Evolutionary conservation across 2,888 invertebrate species (phyloP), one percentile per base, ranked within the genome.

Genomic region (Sphaerophoria rueppellii): DNA sequence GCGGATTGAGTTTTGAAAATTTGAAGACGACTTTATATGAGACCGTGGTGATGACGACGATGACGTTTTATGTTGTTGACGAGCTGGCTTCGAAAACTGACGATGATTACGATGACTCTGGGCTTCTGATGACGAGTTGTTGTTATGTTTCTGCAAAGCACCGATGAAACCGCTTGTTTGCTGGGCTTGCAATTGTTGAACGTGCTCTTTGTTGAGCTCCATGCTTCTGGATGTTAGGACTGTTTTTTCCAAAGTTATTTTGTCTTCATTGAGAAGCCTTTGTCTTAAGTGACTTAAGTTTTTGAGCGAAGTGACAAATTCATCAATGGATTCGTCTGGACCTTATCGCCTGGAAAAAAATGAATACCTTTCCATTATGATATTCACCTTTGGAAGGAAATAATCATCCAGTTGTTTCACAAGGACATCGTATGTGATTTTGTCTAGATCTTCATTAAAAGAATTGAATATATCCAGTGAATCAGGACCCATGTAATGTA

Each of bases 251-350:
- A 86, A 43, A 24, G 46, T 14, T 7, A 80, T 85, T 40, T 67
- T 65, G 0, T 82, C 86, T 85, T 87, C 86, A 54, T 73, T 87
- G 6, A 87, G 40, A 46, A 87, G 37, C 34, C 61, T 79, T 82
- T 87, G 81, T 73, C 78, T 87, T 12, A 87, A 79, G 50, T 73
- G 58, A 9, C 40, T 43, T 40, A 60, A 12, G 4, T 60, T 60
- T 11, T 60, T 60, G 1, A 43, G 40, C 24, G 24, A 60, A 52
- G 40, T 50, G 50, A 61, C 61, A 14, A 60, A 40, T 35, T 60
- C 37, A 58, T 58, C 58, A 6, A 78, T 78, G 6, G 65, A 48
- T 61, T 71, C 71, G 37, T 78, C 58, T n/a, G 50, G 37, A 14
- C 24, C 37, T 43, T 81, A 70, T 40, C 63, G 67, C 14, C 73